A percentile compares a stretch with the other conserved stretches of the same genome.
These are phyloP conservation scores for Sturnira hondurensis DNA, from an alignment of 2,113 vertebrate species.

Conservation along the genomic window DNA sequence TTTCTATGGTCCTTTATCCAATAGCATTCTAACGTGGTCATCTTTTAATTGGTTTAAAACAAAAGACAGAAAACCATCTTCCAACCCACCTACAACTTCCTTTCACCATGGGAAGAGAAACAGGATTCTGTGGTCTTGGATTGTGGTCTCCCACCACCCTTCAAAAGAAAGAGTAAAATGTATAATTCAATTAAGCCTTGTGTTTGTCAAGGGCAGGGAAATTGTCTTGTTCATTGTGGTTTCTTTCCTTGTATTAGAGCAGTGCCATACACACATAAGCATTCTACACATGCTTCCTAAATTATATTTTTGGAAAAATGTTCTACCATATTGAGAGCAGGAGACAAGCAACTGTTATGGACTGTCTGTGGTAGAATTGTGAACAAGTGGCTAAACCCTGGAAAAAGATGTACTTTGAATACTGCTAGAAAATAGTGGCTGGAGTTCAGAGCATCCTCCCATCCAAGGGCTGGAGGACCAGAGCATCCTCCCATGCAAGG, in stretches of 20 bases:
- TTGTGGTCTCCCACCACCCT: background rate
- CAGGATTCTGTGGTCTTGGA: background rate
- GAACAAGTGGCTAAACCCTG: background rate
- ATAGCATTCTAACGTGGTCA: background rate
- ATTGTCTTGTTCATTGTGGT: background rate
- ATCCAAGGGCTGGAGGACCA: accelerated
- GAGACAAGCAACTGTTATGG: background rate
- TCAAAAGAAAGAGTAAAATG: background rate
- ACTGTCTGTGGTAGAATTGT: background rate
- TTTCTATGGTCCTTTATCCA: background rate
- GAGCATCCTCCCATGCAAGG: too few species aligned
- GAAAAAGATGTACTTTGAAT: background rate
- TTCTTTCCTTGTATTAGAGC: background rate
- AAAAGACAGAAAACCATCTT: background rate
- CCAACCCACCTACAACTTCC: background rate
- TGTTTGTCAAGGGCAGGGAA: background rate
- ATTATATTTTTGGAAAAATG: background rate
- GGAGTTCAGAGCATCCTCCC: background rate
- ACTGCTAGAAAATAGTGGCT: background rate
- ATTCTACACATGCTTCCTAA: background rate
- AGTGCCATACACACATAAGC: background rate
- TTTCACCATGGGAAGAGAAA: background rate
- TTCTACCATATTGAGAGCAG: background rate
- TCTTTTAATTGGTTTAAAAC: background rate
- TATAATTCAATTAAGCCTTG: background rate